Percentiles rank a stretch among this genome's conserved stretches.
Conservation (phyloP, 2,888 invertebrate genomes). For the Drosophila melanosoma region DNA sequence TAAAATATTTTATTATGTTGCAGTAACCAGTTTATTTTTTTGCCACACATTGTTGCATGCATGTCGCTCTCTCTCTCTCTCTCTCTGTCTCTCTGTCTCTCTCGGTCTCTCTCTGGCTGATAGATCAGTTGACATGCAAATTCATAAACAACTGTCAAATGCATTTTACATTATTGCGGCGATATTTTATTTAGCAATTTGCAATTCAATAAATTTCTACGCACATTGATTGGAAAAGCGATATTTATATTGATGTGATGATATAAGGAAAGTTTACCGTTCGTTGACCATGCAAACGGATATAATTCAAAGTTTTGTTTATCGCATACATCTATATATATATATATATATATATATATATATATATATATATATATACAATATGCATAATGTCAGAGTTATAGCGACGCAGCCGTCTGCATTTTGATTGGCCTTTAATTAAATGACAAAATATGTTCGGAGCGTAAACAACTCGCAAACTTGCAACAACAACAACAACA, state of each 20-base stretch:
- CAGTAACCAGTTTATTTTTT: slow-evolving; percentile 62
- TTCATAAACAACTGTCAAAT: slow-evolving; percentile 74
- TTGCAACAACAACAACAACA: slow-evolving; percentile 16
- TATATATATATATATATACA: neutral
- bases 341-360: too few species aligned
- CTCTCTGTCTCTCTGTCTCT: neutral
- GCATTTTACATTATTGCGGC: slow-evolving; percentile 64
- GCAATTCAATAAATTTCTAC: slow-evolving; percentile 78
- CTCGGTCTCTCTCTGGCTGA: neutral
- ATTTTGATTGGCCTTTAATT: slow-evolving; percentile 75
- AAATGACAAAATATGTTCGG: slow-evolving; percentile 76
- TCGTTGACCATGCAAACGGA: slow-evolving; percentile 71
- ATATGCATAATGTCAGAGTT: slow-evolving; percentile 20
- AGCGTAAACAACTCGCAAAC: slow-evolving; percentile 63
- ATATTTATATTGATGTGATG: slow-evolving; percentile 68
- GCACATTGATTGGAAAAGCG: slow-evolving; percentile 61
- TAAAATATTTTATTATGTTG: slow-evolving; percentile 82
- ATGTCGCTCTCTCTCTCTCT: slow-evolving; percentile 6
- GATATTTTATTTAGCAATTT: slow-evolving; percentile 74
- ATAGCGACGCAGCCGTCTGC: slow-evolving; percentile 51
- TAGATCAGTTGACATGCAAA: slow-evolving; percentile 40
- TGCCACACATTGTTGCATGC: slow-evolving; percentile 72
- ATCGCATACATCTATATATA: slow-evolving; percentile 8
- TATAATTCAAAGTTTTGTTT: slow-evolving; percentile 65
- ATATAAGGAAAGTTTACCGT: slow-evolving; percentile 77